phyloP scores from a whole-genome alignment of 2,113 vertebrate genomes.

The Erythrolamprus reginae region DNA sequence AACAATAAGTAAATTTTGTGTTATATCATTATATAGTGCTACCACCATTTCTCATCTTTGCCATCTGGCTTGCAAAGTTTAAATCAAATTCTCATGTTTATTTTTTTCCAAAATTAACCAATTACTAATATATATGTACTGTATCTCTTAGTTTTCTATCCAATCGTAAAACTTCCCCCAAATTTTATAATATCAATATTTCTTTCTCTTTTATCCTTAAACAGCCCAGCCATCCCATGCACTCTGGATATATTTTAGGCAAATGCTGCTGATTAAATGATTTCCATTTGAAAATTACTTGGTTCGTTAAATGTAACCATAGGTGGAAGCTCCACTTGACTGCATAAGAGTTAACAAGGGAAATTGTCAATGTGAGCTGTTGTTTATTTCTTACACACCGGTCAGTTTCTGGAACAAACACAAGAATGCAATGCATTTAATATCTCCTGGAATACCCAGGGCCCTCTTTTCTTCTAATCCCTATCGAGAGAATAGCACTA shows the following conservation, averaged over 20 bases:
- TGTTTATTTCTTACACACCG: constrained; percentile 9
- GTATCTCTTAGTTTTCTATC: too few species aligned
- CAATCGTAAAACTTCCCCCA: too few species aligned
- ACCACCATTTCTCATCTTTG: too few species aligned
- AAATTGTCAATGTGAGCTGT: constrained; percentile 27
- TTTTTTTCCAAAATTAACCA: too few species aligned
- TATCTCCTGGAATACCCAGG: not conserved
- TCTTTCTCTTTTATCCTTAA: not conserved
- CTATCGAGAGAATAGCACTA: not conserved
- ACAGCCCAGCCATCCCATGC: constrained; percentile 9
- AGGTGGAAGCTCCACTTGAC: constrained; percentile 36
- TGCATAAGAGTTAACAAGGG: constrained; percentile 32
- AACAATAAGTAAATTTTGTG: too few species aligned
- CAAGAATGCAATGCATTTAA: not conserved
- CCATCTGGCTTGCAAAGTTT: too few species aligned
- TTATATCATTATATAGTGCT: too few species aligned
- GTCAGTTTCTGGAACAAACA: not conserved
- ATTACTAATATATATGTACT: too few species aligned
- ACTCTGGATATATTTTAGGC: not conserved
- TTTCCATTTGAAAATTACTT: constrained; percentile 27
- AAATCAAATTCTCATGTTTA: too few species aligned
- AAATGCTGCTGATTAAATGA: constrained; percentile 39
- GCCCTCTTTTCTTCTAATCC: not conserved
- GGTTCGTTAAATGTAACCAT: constrained; percentile 14
- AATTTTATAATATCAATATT: too few species aligned